Evolutionary conservation across 2,797 vertebrate species (phyloP), one percentile per base, ranked within the genome.

Genomic region (Psittacula echo): DNA sequence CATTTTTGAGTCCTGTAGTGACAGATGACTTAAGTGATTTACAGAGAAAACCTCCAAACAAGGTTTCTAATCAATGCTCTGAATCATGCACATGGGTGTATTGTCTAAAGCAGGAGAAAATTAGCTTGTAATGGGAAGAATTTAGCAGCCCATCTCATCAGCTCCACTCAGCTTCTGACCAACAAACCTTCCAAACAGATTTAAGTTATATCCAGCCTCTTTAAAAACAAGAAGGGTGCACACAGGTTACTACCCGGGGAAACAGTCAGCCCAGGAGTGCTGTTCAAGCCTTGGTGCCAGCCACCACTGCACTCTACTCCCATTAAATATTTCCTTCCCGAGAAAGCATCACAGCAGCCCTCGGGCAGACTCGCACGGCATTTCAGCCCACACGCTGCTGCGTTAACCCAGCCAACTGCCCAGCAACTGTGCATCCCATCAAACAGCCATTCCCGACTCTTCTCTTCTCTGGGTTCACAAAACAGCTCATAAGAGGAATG

Each of bases 41-140:
- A 90, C 32, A 34, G n/a, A 78, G 70, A 95, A 95, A 95, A 77
- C 29, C 72, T 90, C 85, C 45, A 50, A 93, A 91, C 50, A 84
- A 89, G 37, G 71, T 78, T 96, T 89, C 86, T 91, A 94, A 94
- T 93, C 93, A 94, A 85, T 65, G 87, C 53, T 87, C 80, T 42
- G 45, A 85, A 95, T 95, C 86, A 82, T 77, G 93, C 30, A 85
- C 72, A 92, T 56, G 26, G 50, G n/a, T 81, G 61, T 45, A 44
- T 24, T 81, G 80, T 56, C 89, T 78, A 68, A 92, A 95, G 81
- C 6, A 89, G 62, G 47, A 88, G 75, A 89, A 91, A 95, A 92
- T 51, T 84, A 65, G 62, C 53, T 66, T 7, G 0, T 68, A 89
- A 76, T 1, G 4, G 29, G 76, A 89, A 90, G 86, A 93, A 92